Conservation (phyloP, 2,113 vertebrate species). For the Ailurus styani region DNA sequence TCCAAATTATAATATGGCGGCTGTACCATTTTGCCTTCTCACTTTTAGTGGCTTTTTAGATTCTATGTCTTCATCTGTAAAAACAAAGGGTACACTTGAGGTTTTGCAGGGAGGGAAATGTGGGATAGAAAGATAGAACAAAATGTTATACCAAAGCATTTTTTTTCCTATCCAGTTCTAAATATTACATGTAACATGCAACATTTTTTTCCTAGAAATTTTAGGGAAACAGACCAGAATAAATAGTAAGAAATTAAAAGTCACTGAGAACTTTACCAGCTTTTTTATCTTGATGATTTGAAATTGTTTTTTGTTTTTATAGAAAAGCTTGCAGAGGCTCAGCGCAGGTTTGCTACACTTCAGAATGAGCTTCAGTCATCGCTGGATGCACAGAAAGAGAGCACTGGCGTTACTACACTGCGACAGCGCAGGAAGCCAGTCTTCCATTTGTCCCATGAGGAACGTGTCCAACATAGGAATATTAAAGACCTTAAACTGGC, state of each 20-base stretch:
- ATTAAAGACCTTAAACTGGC: constrained; percentile 98
- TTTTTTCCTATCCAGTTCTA: constrained; percentile 24
- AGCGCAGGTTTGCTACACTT: constrained; percentile 93
- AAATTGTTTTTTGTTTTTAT: not conserved
- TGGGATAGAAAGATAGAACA: not conserved
- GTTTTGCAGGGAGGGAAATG: not conserved
- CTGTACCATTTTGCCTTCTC: not conserved
- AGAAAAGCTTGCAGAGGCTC: constrained; percentile 98
- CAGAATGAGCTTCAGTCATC: constrained; percentile 97
- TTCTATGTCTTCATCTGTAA: not conserved
- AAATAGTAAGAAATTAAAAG: constrained; percentile 19
- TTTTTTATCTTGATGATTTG: not conserved
- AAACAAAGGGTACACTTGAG: not conserved
- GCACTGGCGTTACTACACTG: constrained; percentile 84
- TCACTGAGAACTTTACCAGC: not conserved
- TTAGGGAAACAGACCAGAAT: not conserved
- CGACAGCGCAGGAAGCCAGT: constrained; percentile 91
- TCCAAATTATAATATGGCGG: not conserved
- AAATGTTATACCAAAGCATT: not conserved
- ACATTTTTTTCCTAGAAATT: not conserved
- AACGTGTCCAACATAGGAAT: constrained; percentile 96
- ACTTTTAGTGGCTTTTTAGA: not conserved
- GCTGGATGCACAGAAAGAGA: constrained; percentile 94
- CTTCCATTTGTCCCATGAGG: constrained; percentile 95
- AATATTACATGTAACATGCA: not conserved